Conservation (phyloP, 2,797 vertebrate genomes). For the Dromococcyx pavoninus region DNA sequence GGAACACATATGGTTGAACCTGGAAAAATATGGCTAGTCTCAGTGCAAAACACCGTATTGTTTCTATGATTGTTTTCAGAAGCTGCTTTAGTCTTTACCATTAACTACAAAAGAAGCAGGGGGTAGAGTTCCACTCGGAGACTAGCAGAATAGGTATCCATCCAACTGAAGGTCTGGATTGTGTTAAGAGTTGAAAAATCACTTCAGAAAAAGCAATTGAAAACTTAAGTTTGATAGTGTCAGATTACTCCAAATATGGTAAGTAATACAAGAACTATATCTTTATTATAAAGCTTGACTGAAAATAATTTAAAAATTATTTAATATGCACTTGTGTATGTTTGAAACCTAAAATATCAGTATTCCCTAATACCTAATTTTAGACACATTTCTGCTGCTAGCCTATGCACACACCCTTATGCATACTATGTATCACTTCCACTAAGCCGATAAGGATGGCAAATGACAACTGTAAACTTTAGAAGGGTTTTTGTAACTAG, state of each 20-base stretch:
- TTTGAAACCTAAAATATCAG: background rate
- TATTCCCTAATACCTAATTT: background rate
- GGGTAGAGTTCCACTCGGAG: background rate
- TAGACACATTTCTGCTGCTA: background rate
- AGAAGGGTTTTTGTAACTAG: background rate
- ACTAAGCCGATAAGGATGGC: background rate
- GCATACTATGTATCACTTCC: background rate
- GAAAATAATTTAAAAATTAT: background rate
- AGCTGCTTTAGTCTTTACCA: background rate
- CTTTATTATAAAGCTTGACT: background rate
- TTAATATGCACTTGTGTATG: background rate
- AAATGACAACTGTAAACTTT: background rate
- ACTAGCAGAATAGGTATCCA: background rate
- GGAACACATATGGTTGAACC: background rate
- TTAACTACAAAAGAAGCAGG: background rate
- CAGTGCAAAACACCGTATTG: background rate
- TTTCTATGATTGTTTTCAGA: background rate
- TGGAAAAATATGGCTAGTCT: background rate
- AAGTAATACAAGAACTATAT: background rate
- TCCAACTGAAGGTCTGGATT: background rate
- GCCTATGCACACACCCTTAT: background rate
- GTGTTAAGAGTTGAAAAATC: background rate
- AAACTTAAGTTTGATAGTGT: background rate
- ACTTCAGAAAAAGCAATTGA: background rate
- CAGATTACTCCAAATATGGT: background rate